Conservation (phyloP, 1,140 invertebrate genomes). For the Carposina sasakii region DNA sequence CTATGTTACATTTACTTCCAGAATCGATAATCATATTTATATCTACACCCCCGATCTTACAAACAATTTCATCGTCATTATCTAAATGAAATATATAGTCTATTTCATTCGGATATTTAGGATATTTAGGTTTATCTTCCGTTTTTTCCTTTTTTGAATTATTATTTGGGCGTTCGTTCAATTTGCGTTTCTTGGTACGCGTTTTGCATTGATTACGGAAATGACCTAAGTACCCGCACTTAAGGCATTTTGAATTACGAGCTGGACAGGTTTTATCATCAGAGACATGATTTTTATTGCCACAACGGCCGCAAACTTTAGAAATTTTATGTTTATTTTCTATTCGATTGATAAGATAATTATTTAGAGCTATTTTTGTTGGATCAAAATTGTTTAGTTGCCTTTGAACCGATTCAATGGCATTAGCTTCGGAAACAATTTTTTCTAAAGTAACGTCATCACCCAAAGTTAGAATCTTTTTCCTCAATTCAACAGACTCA, state of each 20-base stretch:
- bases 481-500: constrained; percentile 16
- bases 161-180: background rate
- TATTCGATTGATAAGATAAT: background rate
- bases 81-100: background rate
- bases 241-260: background rate
- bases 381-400: constrained; percentile 5
- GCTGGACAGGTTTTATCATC: background rate
- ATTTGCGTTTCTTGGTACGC: background rate
- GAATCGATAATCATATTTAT: background rate
- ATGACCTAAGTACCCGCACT: background rate
- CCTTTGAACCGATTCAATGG: constrained; percentile 6
- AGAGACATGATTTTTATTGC: background rate
- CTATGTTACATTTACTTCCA: background rate
- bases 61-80: background rate
- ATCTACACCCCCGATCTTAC: background rate
- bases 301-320: background rate
- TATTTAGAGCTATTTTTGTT: background rate
- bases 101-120: background rate
- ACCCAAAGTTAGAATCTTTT: constrained; percentile 18
- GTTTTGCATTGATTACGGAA: background rate
- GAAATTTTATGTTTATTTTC: background rate
- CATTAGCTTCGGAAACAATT: constrained; percentile 14
- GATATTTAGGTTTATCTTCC: background rate
- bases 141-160: background rate
- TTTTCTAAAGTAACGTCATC: constrained; percentile 12